Base-by-base conservation (phyloP, 2,888 invertebrate species). In the Megaustenia siamemsis region DNA sequence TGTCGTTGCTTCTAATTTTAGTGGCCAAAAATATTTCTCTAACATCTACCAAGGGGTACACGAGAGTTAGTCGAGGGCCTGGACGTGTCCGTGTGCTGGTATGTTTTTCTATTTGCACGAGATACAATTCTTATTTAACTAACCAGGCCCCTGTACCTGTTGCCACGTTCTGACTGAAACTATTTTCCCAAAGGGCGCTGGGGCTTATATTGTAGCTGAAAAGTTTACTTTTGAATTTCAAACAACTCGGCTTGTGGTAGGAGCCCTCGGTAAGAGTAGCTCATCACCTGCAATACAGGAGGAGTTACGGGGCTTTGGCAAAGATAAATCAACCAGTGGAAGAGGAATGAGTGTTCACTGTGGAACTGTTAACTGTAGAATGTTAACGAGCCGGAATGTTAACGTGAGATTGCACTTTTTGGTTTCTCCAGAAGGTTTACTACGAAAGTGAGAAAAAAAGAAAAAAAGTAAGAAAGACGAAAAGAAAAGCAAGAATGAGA, bases 91-190 rank as follows among this genome's bases (percentile, higher is more conserved):
- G 5, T 5, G 24, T 24, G 69, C 40, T 40, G 82, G 73, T 60
- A 71, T 73, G 53, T 73, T 43, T n/a, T 32, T 21, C 28, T 82
- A 69, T 82, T 82, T 71, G 28, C 82, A 82, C 71, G 38, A 56
- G 28, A n/a, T 24, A 40, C 10, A n/a, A 56, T 32, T 53, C 28
- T 1, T 82, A 73, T 82, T 82, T 82, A 71, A 60, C 32, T 24
- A 40, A 32, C 40, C 71, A n/a, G 15, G n/a, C 28, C 35, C 69
- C 38, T 28, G 82, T 40, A 73, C 60, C 38, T 68, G 78, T 66
- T 78, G 78, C 45, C 66, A 43, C 28, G 21, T 53, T 66, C 28
- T 18, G 66, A 43, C 66, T 63, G n/a, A 60, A 63, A 78, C 28
- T 66, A 28, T 63, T 40, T 66, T 66, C 32, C 32, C 45, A 38